Conservation (phyloP, 2,113 vertebrate species). For the Isurus oxyrinchus region DNA sequence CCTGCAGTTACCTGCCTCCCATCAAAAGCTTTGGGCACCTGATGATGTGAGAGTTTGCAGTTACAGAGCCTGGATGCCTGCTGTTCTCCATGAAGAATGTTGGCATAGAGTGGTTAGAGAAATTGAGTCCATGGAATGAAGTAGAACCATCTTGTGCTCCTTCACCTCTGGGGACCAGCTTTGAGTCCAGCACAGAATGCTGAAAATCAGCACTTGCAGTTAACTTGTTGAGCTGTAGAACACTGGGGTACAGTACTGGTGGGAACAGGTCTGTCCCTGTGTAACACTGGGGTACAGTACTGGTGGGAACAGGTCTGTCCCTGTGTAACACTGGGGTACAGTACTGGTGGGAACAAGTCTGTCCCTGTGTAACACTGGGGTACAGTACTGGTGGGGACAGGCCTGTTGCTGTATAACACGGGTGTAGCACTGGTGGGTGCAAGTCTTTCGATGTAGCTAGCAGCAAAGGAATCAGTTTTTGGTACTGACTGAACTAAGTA, state of each 20-base stretch:
- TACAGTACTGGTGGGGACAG: too few species aligned
- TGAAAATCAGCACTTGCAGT: too few species aligned
- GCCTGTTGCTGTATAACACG: not conserved
- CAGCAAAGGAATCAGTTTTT: not conserved
- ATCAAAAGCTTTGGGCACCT: not conserved
- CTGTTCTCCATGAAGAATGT: too few species aligned
- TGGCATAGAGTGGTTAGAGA: not conserved
- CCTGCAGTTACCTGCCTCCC: not conserved
- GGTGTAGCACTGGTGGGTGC: not conserved
- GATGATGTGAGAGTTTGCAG: not conserved
- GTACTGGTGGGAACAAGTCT: too few species aligned
- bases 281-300: conserved; percentile 6
- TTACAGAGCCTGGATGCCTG: not conserved
- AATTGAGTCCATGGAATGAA: too few species aligned
- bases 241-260: not conserved
- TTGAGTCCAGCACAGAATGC: too few species aligned
- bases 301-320: not conserved
- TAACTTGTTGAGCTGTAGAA: too few species aligned
- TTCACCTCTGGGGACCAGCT: too few species aligned
- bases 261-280: not conserved
- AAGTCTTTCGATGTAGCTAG: not conserved
- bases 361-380: too few species aligned
- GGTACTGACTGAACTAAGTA: not conserved
- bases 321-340: not conserved
- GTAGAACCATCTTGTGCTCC: too few species aligned